Conservation (phyloP, 2,888 invertebrate species). For the Seira sanloemensis region DNA sequence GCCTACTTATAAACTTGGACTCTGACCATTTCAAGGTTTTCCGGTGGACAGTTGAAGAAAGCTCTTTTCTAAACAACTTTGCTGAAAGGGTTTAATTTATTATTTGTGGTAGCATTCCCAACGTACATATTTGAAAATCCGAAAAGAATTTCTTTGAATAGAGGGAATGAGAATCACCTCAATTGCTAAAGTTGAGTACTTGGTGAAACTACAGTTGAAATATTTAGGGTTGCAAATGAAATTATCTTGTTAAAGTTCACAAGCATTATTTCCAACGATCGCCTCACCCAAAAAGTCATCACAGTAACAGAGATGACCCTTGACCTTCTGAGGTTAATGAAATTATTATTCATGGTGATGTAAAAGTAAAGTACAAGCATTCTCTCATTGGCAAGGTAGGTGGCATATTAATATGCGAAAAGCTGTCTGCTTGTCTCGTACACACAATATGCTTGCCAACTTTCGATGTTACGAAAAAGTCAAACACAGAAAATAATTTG, state of each 20-base stretch:
- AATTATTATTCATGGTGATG: constrained; percentile 55
- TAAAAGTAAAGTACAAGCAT: constrained; percentile 35
- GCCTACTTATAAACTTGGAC: not conserved
- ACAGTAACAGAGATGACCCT: constrained; percentile 29
- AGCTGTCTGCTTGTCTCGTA: not conserved
- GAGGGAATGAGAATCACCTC: too few relatives aligned
- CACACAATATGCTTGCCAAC: not conserved
- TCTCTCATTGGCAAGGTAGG: constrained; percentile 22
- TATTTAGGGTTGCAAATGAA: too few relatives aligned
- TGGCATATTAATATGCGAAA: constrained; percentile 14
- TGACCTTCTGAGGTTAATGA: constrained; percentile 39
- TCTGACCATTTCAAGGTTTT: not conserved
- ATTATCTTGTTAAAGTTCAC: too few relatives aligned
- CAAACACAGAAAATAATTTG: not conserved
- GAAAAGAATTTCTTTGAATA: not conserved
- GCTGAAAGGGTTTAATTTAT: not conserved
- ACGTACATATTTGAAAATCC: not conserved
- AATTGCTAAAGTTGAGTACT: too few relatives aligned
- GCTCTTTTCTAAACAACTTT: not conserved
- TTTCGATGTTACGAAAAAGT: not conserved
- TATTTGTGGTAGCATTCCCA: not conserved
- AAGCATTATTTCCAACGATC: too few relatives aligned
- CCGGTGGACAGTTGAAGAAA: not conserved
- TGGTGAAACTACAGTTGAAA: too few relatives aligned
- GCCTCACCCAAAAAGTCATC: too few relatives aligned